Conservation (phyloP, 2,888 invertebrate genomes). For the Lasioglossum leucozonium region DNA sequence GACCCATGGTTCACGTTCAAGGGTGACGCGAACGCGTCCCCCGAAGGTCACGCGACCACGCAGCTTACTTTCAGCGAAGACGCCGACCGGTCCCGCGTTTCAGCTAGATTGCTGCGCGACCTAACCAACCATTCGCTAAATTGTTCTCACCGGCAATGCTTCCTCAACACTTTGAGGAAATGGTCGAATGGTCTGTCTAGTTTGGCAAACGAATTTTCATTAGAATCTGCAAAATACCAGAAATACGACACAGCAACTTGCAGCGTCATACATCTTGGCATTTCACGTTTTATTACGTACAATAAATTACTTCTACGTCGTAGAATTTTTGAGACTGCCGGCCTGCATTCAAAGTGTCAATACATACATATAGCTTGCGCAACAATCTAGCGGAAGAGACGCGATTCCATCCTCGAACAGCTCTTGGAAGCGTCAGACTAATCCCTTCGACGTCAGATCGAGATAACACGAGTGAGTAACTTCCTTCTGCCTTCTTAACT, state of each 20-base stretch:
- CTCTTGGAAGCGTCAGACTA: background rate
- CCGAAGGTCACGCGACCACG: constrained; percentile 39
- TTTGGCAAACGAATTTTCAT: background rate
- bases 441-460: constrained; percentile 4
- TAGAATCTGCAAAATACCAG: background rate
- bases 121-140: background rate
- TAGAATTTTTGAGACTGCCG: background rate
- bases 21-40: constrained; percentile 47
- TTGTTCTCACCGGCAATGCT: background rate
- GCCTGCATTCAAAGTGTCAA: background rate
- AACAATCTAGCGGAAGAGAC: constrained; percentile 6
- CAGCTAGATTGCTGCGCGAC: constrained; percentile 34
- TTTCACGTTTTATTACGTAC: background rate
- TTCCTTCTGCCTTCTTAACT: constrained; percentile 7
- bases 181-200: background rate
- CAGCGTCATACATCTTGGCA: background rate
- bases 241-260: too few relatives aligned
- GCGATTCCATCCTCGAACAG: background rate
- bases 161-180: background rate
- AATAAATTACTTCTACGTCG: background rate
- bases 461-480: constrained; percentile 21
- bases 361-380: background rate
- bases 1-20: constrained; percentile 64
- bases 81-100: background rate
- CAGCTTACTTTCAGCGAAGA: constrained; percentile 23